Conservation (phyloP, 2,113 vertebrate species). For the Sceloporus undulatus region DNA sequence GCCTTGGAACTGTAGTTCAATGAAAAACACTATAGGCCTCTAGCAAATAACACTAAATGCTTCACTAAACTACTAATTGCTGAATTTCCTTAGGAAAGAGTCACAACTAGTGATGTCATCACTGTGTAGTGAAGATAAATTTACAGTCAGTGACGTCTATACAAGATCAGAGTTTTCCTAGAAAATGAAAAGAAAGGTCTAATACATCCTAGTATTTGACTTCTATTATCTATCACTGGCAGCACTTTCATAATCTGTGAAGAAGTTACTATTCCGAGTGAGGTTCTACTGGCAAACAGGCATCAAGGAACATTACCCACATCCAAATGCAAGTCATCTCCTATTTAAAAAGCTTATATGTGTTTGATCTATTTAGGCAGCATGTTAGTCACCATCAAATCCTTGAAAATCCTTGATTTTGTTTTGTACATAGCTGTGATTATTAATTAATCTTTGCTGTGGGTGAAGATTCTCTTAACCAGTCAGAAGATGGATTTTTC, state of each 20-base stretch:
- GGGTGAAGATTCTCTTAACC: conserved; percentile 14
- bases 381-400: conserved; percentile 49
- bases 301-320: conserved; percentile 12
- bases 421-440: neutral
- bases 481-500: conserved; percentile 46
- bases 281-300: neutral
- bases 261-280: neutral
- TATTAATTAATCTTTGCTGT: conserved; percentile 60
- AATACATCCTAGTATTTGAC: neutral
- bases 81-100: no score
- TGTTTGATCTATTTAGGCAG: conserved; percentile 54
- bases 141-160: no score
- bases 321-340: conserved; percentile 30
- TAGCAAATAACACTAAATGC: no score
- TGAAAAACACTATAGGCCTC: no score
- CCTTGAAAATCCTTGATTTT: conserved; percentile 43
- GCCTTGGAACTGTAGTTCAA: no score
- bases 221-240: neutral
- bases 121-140: no score
- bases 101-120: no score
- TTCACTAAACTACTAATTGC: no score
- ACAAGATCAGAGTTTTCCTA: neutral
- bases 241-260: neutral
- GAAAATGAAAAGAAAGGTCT: neutral
- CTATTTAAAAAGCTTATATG: conserved; percentile 43